These are phyloP conservation scores for Nannospalax galili DNA, from an alignment of 2,113 vertebrate species.

Conservation along the genomic window DNA sequence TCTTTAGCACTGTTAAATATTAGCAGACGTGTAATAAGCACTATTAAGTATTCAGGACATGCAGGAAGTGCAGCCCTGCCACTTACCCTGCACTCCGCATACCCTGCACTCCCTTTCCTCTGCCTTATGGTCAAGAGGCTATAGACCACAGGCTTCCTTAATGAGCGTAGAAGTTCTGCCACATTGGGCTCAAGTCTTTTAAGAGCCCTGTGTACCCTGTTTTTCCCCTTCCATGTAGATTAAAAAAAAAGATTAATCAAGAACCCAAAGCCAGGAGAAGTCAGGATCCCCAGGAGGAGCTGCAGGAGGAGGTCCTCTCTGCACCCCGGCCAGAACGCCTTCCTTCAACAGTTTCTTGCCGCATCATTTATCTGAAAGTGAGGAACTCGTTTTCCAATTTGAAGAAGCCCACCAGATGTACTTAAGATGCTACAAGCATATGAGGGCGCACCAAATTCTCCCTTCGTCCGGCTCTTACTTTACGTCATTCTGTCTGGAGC, in stretches of 20 bases:
- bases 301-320: no score
- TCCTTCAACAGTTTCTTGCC: background rate
- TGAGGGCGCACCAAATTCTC: background rate
- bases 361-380: background rate
- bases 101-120: background rate
- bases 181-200: background rate
- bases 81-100: background rate
- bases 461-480: background rate
- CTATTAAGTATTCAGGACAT: background rate
- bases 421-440: background rate
- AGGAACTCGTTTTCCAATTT: background rate
- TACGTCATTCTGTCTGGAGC: background rate
- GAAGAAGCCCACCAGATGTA: background rate
- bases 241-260: no score
- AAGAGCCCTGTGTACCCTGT: background rate
- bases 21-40: no score
- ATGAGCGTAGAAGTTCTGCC: background rate
- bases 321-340: background rate
- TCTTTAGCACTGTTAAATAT: background rate
- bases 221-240: background rate
- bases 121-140: background rate
- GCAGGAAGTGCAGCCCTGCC: no score
- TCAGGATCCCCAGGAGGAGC: background rate
- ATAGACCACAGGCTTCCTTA: accelerated
- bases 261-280: background rate